phyloP scores from a whole-genome alignment of 2,888 invertebrate genomes.

The Anarsia innoxiella region DNA sequence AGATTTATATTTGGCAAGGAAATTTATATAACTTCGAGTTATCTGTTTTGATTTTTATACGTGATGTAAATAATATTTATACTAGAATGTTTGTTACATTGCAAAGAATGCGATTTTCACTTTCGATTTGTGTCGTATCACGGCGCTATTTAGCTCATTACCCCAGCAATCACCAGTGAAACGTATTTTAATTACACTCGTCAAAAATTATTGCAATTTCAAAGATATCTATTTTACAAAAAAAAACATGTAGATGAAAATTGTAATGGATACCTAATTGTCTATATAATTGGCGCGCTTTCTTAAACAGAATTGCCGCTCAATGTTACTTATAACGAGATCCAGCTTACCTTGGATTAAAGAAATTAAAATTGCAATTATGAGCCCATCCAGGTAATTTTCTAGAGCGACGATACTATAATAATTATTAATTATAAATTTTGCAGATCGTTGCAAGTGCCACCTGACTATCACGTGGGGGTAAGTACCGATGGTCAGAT shows the following conservation, averaged over 20 bases:
- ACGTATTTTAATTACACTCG: slow-evolving; percentile 33
- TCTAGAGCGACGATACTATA: background rate
- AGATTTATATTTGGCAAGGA: no score
- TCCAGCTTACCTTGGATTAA: slow-evolving; percentile 2
- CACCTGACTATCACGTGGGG: no score
- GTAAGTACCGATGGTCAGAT: no score
- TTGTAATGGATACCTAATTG: slow-evolving; percentile 15
- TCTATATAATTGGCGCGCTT: slow-evolving; percentile 12
- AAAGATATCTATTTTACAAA: slow-evolving; percentile 6
- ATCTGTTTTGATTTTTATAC: no score
- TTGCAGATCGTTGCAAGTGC: no score
- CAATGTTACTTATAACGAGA: slow-evolving; percentile 4
- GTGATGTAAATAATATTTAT: no score
- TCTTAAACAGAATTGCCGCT: slow-evolving; percentile 10
- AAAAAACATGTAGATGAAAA: slow-evolving; percentile 13
- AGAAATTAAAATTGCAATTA: slow-evolving; percentile 5
- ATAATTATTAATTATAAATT: slow-evolving; percentile 4
- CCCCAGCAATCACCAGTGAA: slow-evolving; percentile 23
- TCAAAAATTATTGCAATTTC: slow-evolving; percentile 20
- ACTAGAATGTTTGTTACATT: no score
- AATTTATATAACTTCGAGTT: no score
- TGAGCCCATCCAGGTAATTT: slow-evolving; percentile 2
- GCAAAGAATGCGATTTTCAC: slow-evolving; percentile 25
- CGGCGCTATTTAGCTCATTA: slow-evolving; percentile 24
- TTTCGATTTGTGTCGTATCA: slow-evolving; percentile 26